phyloP scores from a whole-genome alignment of 2,797 vertebrate species.

The Saguinus oedipus region DNA sequence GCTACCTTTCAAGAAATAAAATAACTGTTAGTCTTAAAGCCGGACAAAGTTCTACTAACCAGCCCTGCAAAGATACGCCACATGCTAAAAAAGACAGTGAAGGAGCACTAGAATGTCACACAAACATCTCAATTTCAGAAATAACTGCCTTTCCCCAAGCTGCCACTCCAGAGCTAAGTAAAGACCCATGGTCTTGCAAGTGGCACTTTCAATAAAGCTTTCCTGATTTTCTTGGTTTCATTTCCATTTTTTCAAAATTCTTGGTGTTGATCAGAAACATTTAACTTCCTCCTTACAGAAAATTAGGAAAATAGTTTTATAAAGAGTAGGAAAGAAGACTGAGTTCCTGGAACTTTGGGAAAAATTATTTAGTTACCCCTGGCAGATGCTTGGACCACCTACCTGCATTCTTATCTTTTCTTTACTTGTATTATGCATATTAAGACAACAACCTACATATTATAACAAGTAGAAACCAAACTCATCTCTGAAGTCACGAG shows the following conservation, averaged over 20 bases:
- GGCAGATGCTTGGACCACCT: background rate
- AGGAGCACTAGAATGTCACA: background rate
- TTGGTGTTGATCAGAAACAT: background rate
- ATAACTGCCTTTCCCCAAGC: background rate
- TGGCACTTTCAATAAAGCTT: background rate
- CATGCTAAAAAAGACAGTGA: background rate
- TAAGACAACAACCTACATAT: background rate
- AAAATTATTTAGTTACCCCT: background rate
- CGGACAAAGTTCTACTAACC: background rate
- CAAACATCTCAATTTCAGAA: background rate
- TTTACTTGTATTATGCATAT: background rate
- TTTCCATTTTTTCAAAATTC: slow-evolving; percentile 34
- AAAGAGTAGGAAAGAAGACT: background rate
- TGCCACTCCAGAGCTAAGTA: background rate
- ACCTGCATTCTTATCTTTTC: background rate
- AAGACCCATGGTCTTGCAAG: background rate
- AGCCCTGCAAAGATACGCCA: background rate
- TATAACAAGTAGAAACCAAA: background rate
- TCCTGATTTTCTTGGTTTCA: background rate
- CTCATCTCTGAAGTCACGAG: background rate
- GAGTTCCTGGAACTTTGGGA: background rate
- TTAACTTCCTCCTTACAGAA: background rate
- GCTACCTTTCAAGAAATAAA: background rate
- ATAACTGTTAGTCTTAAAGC: background rate
- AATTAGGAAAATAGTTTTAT: background rate